Conservation (phyloP, 1,140 invertebrate species). For the Brachionus calyciflorus region DNA sequence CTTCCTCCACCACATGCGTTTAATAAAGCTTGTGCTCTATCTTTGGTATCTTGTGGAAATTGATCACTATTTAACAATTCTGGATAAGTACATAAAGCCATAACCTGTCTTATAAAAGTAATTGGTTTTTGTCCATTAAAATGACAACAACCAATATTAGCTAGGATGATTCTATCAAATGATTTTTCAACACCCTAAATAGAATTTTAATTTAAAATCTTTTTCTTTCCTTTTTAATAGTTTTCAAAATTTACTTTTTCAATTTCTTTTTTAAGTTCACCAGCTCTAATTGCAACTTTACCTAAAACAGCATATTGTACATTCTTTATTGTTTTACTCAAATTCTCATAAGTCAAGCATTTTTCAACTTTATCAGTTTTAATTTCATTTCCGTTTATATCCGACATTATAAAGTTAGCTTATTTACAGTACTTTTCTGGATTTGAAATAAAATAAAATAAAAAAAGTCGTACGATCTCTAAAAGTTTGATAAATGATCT, state of each 20-base stretch:
- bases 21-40: conserved; percentile 72
- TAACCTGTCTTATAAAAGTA: conserved; percentile 71
- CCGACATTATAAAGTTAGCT: no score
- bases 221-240: not conserved
- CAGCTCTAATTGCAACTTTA: conserved; percentile 77
- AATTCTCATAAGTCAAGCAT: conserved; percentile 72
- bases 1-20: conserved; percentile 76
- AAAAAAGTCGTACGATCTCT: no score
- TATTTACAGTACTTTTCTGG: no score
- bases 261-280: conserved; percentile 66
- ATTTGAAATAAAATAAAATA: no score
- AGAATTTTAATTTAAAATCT: no score
- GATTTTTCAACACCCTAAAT: conserved; percentile 77
- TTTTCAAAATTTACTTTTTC: conserved; percentile 57
- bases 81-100: conserved; percentile 73
- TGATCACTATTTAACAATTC: conserved; percentile 70
- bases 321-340: conserved; percentile 82
- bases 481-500: no score
- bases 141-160: conserved; percentile 97
- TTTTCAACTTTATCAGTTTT: conserved; percentile 17
- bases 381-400: not conserved
- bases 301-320: conserved; percentile 95
- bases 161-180: conserved; percentile 90
- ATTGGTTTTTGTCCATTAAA: conserved; percentile 87
- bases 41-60: conserved; percentile 81